Conservation (phyloP, 30 jellyfish, hydroid and myxozoan species). For the Cassiopea andromeda region DNA sequence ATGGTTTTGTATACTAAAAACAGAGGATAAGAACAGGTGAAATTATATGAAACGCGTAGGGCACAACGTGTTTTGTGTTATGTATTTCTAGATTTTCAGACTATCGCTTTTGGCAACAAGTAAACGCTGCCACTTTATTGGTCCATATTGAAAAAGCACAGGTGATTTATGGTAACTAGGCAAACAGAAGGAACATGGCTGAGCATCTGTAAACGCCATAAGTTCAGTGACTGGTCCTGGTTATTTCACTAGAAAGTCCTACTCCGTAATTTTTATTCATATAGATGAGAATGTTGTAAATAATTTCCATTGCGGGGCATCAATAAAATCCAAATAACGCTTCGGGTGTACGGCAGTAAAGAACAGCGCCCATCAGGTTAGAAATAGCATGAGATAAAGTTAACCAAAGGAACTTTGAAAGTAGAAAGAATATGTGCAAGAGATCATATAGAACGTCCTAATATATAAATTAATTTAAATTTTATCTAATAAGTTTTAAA, state of each 20-base stretch:
- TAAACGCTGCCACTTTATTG: not conserved
- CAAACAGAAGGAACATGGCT: not conserved
- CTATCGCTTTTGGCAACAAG: not conserved
- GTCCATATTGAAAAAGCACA: not conserved
- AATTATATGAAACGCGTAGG: not conserved
- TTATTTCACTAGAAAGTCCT: not conserved
- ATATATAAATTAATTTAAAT: not conserved
- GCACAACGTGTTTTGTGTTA: too few species aligned
- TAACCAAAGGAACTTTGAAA: not conserved
- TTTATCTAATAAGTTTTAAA: not conserved
- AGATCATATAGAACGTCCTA: not conserved
- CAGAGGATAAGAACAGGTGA: not conserved
- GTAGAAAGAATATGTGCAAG: too few species aligned
- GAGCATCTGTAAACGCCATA: not conserved
- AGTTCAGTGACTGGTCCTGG: not conserved
- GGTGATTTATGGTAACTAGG: conserved; percentile 7
- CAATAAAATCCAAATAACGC: not conserved
- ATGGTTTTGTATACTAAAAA: not conserved
- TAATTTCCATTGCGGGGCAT: too few species aligned
- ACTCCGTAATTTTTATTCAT: too few species aligned
- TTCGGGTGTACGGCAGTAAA: not conserved
- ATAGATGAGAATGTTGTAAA: too few species aligned
- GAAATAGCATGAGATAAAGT: not conserved
- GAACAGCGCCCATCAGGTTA: not conserved
- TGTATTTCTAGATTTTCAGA: not conserved